Percentiles rank a stretch among this genome's conserved stretches.
phyloP scores from a whole-genome alignment of 92 coral and sea anemone genomes.

The Palythoa grandis region DNA sequence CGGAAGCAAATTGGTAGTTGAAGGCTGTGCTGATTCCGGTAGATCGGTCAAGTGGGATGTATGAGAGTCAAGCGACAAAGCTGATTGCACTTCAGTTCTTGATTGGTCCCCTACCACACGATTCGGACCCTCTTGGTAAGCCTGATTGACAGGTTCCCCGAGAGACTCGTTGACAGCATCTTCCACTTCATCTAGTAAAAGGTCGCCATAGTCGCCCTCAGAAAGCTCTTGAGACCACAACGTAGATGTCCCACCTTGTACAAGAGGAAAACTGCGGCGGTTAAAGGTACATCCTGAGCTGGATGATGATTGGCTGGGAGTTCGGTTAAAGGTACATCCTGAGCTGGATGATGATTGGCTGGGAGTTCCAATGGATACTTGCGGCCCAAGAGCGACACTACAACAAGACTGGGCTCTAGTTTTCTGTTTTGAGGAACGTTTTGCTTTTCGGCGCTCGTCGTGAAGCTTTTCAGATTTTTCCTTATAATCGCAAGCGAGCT shows the following conservation, averaged over 20 bases:
- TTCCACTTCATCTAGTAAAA: conserved; percentile 26
- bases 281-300: neutral
- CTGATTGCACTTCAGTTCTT: neutral
- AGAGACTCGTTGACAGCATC: neutral
- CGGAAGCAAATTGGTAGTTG: neutral
- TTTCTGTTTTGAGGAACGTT: neutral
- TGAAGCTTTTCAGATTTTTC: conserved; percentile 1
- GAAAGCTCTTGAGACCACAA: neutral
- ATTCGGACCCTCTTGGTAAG: neutral
- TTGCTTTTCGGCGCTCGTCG: neutral
- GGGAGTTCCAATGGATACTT: conserved; percentile 6
- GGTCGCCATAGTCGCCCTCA: conserved; percentile 1
- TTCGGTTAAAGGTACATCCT: neutral
- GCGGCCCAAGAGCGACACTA: neutral
- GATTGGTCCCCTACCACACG: neutral
- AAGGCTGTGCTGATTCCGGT: neutral
- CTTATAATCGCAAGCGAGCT: neutral
- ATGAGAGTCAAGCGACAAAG: neutral
- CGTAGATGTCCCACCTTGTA: neutral
- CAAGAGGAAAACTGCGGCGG: conserved; percentile 22
- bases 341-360: conserved; percentile 1
- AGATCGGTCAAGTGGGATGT: neutral
- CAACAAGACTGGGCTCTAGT: conserved; percentile 31
- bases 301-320: conserved; percentile 3
- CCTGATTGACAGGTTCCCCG: neutral